Evolutionary conservation across 2,113 vertebrate species (phyloP).

Genomic region (Pelecanus crispus): DNA sequence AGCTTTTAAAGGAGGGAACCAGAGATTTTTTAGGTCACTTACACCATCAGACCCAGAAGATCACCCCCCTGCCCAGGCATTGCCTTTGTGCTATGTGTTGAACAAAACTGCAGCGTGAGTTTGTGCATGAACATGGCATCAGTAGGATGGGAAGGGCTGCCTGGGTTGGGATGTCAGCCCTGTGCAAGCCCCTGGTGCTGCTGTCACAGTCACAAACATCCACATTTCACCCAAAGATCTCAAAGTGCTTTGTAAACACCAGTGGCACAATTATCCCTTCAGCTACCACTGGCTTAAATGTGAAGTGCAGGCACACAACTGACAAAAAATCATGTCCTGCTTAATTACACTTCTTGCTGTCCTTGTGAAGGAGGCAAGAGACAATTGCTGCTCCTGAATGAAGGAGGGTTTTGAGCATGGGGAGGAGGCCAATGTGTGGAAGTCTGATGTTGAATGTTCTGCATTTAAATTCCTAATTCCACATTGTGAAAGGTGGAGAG

Average conservation of each 20-base stretch:
- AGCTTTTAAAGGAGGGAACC: not conserved
- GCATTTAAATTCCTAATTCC: not conserved
- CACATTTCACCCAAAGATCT: not conserved
- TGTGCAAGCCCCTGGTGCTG: not conserved
- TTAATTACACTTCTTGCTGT: not conserved
- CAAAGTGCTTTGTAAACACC: not conserved
- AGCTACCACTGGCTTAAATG: not conserved
- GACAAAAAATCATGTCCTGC: not conserved
- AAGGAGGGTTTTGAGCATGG: not conserved
- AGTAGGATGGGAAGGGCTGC: not conserved
- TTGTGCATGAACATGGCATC: accelerated
- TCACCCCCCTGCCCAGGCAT: not conserved
- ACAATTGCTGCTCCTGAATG: not conserved
- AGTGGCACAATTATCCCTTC: not conserved
- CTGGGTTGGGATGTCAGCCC: not conserved
- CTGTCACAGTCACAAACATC: not conserved
- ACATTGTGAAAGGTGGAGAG: not conserved
- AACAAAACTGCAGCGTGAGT: not conserved
- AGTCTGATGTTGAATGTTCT: not conserved
- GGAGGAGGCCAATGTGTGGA: not conserved
- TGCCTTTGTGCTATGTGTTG: not conserved
- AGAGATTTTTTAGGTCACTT: not conserved
- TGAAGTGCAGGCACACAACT: not conserved
- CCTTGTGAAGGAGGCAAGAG: not conserved
- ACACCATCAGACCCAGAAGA: not conserved